These are phyloP conservation scores for Mallotus villosus DNA, from an alignment of 2,797 vertebrate genomes.

Conservation along the genomic window DNA sequence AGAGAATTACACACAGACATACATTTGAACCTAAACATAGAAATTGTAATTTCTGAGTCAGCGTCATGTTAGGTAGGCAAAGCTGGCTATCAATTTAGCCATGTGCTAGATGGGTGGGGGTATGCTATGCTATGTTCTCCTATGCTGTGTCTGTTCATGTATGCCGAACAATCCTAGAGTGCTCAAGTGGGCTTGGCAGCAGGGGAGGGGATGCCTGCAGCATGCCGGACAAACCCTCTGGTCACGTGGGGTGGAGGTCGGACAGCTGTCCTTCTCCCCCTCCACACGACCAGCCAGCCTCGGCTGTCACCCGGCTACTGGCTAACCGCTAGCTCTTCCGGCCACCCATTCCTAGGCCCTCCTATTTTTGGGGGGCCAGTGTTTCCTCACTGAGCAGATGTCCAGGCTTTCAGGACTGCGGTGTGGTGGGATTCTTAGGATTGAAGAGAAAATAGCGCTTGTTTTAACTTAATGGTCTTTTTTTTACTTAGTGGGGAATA, in stretches of 20 bases:
- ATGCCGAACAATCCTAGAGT: slow-evolving; percentile 8
- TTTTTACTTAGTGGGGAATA: neutral
- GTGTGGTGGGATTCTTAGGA: slow-evolving; percentile 1
- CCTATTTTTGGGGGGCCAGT: slow-evolving; percentile 19
- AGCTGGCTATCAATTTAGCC: neutral
- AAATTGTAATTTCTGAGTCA: neutral
- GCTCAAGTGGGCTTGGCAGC: slow-evolving; percentile 9
- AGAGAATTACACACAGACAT: neutral
- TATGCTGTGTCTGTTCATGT: neutral
- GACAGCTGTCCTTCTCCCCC: slow-evolving; percentile 57
- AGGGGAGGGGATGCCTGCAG: slow-evolving; percentile 4
- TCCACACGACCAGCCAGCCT: slow-evolving; percentile 30
- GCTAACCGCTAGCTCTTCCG: slow-evolving; percentile 2
- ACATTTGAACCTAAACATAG: neutral
- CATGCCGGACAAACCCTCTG: slow-evolving; percentile 24
- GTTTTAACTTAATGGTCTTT: too few relatives aligned
- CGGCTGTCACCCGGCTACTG: neutral
- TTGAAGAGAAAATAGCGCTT: neutral
- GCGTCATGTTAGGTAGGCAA: neutral
- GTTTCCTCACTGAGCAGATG: slow-evolving; percentile 18
- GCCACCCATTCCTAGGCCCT: neutral
- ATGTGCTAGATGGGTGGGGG: neutral
- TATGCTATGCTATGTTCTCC: neutral
- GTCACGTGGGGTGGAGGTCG: slow-evolving; percentile 44
- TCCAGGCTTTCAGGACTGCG: neutral